phyloP scores from a whole-genome alignment of 2,888 invertebrate genomes.

The Callinectes sapidus region DNA sequence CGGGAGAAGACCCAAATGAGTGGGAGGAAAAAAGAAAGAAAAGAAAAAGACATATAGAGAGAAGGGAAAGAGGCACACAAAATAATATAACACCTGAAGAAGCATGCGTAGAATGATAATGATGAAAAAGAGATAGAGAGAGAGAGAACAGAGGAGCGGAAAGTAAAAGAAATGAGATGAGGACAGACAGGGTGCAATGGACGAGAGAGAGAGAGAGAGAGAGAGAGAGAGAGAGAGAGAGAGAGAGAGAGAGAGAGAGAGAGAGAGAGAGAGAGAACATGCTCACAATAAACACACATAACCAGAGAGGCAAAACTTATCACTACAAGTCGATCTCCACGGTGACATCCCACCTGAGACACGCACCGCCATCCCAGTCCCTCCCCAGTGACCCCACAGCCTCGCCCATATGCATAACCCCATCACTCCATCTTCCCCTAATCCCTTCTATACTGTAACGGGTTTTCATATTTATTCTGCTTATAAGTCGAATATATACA shows the following conservation, averaged over 20 bases:
- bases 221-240: not conserved
- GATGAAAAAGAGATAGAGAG: not conserved
- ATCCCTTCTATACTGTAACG: too few relatives aligned
- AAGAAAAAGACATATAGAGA: not conserved
- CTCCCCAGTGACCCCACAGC: not conserved
- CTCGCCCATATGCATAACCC: not conserved
- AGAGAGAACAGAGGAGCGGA: not conserved
- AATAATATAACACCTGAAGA: not conserved
- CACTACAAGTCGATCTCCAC: not conserved
- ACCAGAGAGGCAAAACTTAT: not conserved
- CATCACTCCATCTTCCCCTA: too few relatives aligned
- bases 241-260: not conserved
- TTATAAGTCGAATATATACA: too few relatives aligned
- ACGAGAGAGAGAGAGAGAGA: not conserved
- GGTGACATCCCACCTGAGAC: not conserved
- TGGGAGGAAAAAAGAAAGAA: not conserved
- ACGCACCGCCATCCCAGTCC: not conserved
- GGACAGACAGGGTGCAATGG: not conserved
- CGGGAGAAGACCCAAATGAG: not conserved
- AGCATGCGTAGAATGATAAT: not conserved
- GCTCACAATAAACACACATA: not conserved
- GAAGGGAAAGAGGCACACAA: not conserved
- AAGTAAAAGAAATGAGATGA: not conserved
- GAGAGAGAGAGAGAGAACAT: not conserved
- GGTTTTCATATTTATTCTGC: too few relatives aligned